Conservation (phyloP, 2,888 invertebrate genomes). For the Synanthedon myopaeformis region DNA sequence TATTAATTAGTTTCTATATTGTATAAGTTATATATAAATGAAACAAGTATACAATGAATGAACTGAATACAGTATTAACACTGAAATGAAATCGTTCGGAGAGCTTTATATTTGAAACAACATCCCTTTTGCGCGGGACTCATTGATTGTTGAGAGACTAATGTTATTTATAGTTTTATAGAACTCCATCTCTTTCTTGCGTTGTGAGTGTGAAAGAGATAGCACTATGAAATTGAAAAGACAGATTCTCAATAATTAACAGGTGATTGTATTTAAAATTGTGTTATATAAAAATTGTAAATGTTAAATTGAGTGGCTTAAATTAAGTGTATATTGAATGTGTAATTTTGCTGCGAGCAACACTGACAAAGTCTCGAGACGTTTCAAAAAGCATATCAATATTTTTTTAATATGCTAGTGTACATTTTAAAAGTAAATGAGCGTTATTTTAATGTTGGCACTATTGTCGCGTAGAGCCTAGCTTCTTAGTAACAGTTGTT, state of each 20-base stretch:
- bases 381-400: constrained; percentile 41
- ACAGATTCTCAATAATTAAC: constrained; percentile 10
- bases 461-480: constrained; percentile 45
- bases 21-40: neutral
- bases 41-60: neutral
- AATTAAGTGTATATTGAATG: constrained; percentile 44
- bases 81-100: constrained; percentile 31
- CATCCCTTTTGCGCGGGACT: constrained; percentile 7
- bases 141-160: no score
- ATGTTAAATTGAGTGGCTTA: constrained; percentile 50
- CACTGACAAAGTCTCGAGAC: constrained; percentile 4
- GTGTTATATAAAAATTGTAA: constrained; percentile 39
- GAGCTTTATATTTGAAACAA: constrained; percentile 19
- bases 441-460: constrained; percentile 44
- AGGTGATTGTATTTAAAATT: constrained; percentile 29
- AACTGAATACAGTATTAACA: constrained; percentile 48
- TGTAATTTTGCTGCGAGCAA: constrained; percentile 25
- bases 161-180: no score
- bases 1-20: neutral
- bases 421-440: constrained; percentile 17
- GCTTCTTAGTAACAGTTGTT: constrained; percentile 42
- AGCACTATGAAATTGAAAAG: no score
- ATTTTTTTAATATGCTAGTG: constrained; percentile 43
- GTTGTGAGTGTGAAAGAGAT: no score
- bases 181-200: no score